Evolutionary conservation across 1,140 invertebrate species (phyloP).

Genomic region (Helicoverpa armigera): DNA sequence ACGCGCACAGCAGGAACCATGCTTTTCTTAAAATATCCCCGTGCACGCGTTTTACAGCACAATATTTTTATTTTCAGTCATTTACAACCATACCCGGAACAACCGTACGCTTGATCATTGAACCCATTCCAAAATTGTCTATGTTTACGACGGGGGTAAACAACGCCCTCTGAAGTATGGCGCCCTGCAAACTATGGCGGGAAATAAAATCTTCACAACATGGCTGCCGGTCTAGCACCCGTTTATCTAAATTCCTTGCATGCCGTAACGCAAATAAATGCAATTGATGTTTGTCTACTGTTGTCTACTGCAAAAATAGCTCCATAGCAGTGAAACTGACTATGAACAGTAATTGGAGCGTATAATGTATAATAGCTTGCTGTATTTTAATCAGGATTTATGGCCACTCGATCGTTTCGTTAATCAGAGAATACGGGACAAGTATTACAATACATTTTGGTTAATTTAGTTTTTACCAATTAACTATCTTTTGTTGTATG

Average conservation of each 20-base stretch:
- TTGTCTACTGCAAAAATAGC: constrained; percentile 35
- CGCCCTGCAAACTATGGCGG: constrained; percentile 38
- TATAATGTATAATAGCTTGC: constrained; percentile 6
- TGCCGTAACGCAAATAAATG: constrained; percentile 38
- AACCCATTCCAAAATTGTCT: constrained; percentile 43
- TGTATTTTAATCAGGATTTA: background rate
- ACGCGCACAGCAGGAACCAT: background rate
- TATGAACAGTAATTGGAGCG: constrained; percentile 27
- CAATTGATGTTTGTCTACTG: constrained; percentile 34
- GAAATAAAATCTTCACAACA: constrained; percentile 34
- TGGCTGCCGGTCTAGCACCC: constrained; percentile 32
- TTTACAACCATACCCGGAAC: constrained; percentile 32
- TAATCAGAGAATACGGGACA: background rate
- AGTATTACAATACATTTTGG: background rate
- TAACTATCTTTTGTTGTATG: too few relatives aligned
- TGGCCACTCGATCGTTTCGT: background rate
- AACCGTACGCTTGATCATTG: constrained; percentile 35
- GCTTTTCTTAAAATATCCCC: background rate
- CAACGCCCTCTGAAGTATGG: constrained; percentile 22
- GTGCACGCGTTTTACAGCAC: background rate
- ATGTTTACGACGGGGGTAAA: constrained; percentile 44
- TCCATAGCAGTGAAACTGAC: constrained; percentile 20
- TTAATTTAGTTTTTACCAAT: too few relatives aligned
- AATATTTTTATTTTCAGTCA: too few relatives aligned
- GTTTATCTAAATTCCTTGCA: constrained; percentile 40